phyloP scores from a whole-genome alignment of 2,888 invertebrate genomes.

The Aromia moschata region DNA sequence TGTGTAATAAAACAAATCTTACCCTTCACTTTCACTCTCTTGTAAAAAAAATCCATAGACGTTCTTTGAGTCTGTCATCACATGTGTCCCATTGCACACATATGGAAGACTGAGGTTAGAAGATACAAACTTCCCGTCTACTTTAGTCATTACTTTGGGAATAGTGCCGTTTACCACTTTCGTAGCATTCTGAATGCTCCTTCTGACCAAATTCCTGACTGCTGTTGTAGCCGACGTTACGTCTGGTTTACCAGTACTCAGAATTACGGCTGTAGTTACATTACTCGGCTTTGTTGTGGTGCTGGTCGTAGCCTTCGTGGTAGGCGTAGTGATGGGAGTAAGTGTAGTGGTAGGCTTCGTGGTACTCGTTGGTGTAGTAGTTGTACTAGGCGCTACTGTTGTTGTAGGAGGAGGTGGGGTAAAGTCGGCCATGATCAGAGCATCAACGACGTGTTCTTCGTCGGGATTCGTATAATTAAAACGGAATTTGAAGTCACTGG shows the following conservation, averaged over 20 bases:
- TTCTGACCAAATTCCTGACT: slow-evolving; percentile 38
- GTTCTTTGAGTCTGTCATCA: slow-evolving; percentile 72
- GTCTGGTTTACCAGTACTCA: slow-evolving; percentile 36
- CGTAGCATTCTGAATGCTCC: slow-evolving; percentile 27
- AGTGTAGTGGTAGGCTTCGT: slow-evolving; percentile 33
- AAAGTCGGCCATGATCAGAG: slow-evolving; percentile 76
- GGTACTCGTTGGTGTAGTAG: slow-evolving; percentile 45
- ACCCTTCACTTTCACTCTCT: slow-evolving; percentile 75
- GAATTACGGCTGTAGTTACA: slow-evolving; percentile 32
- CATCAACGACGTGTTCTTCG: slow-evolving; percentile 72
- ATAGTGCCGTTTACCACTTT: background rate
- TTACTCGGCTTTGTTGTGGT: slow-evolving; percentile 32
- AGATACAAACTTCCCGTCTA: slow-evolving; percentile 52
- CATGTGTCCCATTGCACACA: slow-evolving; percentile 70
- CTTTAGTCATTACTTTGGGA: slow-evolving; percentile 48
- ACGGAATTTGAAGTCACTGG: slow-evolving; percentile 69
- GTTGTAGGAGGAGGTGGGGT: slow-evolving; percentile 66
- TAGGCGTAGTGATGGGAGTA: slow-evolving; percentile 38
- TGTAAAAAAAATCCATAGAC: slow-evolving; percentile 79
- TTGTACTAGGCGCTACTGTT: slow-evolving; percentile 55
- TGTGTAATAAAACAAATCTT: too few species aligned
- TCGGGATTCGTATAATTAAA: slow-evolving; percentile 73
- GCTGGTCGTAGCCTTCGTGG: slow-evolving; percentile 37
- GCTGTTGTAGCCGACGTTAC: slow-evolving; percentile 6
- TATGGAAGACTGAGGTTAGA: slow-evolving; percentile 62